These are phyloP conservation scores for Germaria angustata DNA, from an alignment of 2,888 invertebrate species.

Conservation along the genomic window DNA sequence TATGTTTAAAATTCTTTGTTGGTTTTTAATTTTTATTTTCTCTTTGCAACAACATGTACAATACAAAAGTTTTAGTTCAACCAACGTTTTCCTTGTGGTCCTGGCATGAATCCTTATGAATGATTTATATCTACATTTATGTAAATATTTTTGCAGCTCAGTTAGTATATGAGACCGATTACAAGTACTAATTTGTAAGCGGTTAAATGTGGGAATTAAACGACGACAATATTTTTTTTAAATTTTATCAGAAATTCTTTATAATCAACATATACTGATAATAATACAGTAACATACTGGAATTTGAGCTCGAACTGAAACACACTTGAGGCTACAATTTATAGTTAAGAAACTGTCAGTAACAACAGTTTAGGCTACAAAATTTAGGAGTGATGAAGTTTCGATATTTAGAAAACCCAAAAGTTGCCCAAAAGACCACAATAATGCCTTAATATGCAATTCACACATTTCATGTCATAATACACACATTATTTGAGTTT, in stretches of 20 bases:
- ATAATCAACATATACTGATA: conserved; percentile 21
- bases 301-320: neutral
- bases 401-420: neutral
- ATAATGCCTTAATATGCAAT: too few species aligned
- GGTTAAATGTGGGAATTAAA: neutral
- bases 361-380: conserved; percentile 1
- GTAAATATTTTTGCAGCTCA: conserved; percentile 37
- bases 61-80: conserved; percentile 44
- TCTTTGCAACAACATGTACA: conserved; percentile 29
- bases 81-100: conserved; percentile 29
- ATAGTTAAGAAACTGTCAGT: conserved; percentile 41
- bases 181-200: neutral
- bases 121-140: too few species aligned
- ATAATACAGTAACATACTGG: neutral
- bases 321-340: conserved; percentile 42
- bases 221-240: conserved; percentile 27
- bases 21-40: conserved; percentile 37
- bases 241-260: conserved; percentile 37
- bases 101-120: conserved; percentile 42
- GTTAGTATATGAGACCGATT: neutral
- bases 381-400: neutral
- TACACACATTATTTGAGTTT: too few species aligned
- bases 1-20: neutral
- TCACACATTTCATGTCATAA: too few species aligned
- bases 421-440: too few species aligned